phyloP scores from a whole-genome alignment of 2,888 invertebrate genomes.

The Acanthopleura granulata region DNA sequence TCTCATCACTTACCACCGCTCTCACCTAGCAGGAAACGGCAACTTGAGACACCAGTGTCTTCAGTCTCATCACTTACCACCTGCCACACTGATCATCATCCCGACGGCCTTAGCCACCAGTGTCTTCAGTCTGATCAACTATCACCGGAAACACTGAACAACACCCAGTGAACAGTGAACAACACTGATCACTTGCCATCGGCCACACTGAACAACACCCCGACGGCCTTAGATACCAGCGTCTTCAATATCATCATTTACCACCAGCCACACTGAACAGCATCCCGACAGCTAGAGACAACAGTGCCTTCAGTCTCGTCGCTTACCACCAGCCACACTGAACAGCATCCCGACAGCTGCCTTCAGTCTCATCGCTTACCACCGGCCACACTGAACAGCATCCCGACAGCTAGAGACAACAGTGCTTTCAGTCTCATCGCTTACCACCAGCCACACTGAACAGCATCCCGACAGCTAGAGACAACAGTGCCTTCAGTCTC shows the following conservation, averaged over 20 bases:
- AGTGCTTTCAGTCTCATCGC: slow-evolving; percentile 76
- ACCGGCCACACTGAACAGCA: slow-evolving; percentile 92
- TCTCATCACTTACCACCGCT: slow-evolving; percentile 78
- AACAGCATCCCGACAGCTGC: slow-evolving; percentile 96
- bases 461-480: slow-evolving; percentile 96
- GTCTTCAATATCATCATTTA: slow-evolving; percentile 83
- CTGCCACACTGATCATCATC: too few species aligned
- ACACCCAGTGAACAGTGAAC: slow-evolving; percentile 96
- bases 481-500: slow-evolving; percentile 96
- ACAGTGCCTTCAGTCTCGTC: slow-evolving; percentile 95
- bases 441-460: slow-evolving; percentile 85
- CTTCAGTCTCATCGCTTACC: slow-evolving; percentile 65
- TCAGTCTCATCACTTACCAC: slow-evolving; percentile 97
- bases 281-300: slow-evolving; percentile 97
- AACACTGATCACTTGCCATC: too few species aligned
- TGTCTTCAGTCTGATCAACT: too few species aligned
- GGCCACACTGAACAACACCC: slow-evolving; percentile 94
- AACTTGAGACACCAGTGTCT: slow-evolving; percentile 96
- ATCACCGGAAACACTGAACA: slow-evolving; percentile 96
- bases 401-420: slow-evolving; percentile 95
- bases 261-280: slow-evolving; percentile 90
- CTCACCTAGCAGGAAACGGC: slow-evolving; percentile 95
- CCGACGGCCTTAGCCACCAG: too few species aligned
- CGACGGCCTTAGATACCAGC: slow-evolving; percentile 94
- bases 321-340: slow-evolving; percentile 86